phyloP scores from a whole-genome alignment of 2,113 vertebrate species.

The Phylloscopus trochiloides region DNA sequence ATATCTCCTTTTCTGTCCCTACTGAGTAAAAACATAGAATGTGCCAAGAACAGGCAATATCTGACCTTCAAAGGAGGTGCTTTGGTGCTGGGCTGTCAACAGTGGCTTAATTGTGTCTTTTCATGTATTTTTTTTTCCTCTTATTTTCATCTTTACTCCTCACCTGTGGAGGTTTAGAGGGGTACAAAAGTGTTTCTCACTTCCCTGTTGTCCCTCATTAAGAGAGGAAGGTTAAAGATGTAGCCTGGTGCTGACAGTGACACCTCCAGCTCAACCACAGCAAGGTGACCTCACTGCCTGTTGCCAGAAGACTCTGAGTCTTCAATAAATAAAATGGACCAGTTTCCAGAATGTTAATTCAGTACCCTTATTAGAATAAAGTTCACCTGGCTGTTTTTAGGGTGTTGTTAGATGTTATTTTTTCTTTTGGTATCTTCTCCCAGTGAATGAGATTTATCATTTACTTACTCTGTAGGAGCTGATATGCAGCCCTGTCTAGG shows the following conservation, averaged over 20 bases:
- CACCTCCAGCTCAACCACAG: not conserved
- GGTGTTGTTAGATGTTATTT: not conserved
- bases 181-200: not conserved
- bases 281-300: not conserved
- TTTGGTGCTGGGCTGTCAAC: not conserved
- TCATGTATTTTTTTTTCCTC: accelerated
- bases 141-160: not conserved
- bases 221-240: not conserved
- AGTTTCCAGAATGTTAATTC: not conserved
- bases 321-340: not conserved
- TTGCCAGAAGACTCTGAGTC: not conserved
- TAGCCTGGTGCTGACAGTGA: not conserved
- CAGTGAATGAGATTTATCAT: not conserved
- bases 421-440: not conserved
- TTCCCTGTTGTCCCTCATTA: not conserved
- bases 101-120: not conserved
- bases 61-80: not conserved
- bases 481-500: not conserved
- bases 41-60: not conserved
- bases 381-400: not conserved
- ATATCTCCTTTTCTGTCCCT: not conserved
- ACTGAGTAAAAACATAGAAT: not conserved
- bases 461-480: not conserved
- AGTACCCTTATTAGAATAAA: not conserved
- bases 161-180: not conserved